Conservation (phyloP, 1,140 invertebrate genomes). For the Reticulitermes speratus region DNA sequence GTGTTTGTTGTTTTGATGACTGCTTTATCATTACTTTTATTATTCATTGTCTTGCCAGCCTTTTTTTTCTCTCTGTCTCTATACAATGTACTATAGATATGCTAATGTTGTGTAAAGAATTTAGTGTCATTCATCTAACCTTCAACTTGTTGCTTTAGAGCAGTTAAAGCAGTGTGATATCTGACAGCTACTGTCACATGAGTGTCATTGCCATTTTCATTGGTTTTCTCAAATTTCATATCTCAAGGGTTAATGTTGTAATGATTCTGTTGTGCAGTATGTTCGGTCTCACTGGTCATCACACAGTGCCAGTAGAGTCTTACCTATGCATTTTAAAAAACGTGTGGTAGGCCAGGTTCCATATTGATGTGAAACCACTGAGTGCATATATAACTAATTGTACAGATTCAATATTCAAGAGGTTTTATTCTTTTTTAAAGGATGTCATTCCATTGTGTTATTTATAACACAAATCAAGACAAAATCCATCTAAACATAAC, state of each 20-base stretch:
- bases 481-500: no score
- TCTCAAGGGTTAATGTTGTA: conserved; percentile 12
- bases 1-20: background rate
- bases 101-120: background rate
- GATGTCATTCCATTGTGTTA: no score
- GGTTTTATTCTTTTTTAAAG: no score
- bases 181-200: background rate
- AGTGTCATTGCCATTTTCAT: background rate
- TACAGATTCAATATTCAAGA: no score
- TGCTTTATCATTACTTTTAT: conserved; percentile 5
- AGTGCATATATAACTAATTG: no score
- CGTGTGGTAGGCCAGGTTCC: no score
- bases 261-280: background rate
- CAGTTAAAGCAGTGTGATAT: background rate
- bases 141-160: background rate
- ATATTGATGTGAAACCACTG: no score
- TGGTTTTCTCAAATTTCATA: background rate
- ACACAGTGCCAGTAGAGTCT: background rate
- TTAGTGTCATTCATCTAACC: background rate
- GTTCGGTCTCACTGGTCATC: background rate
- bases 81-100: background rate
- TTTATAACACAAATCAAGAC: no score
- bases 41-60: background rate
- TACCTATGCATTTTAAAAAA: no score
- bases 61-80: background rate